phyloP scores from a whole-genome alignment of 2,888 invertebrate species.

The Mylabris sibirica region DNA sequence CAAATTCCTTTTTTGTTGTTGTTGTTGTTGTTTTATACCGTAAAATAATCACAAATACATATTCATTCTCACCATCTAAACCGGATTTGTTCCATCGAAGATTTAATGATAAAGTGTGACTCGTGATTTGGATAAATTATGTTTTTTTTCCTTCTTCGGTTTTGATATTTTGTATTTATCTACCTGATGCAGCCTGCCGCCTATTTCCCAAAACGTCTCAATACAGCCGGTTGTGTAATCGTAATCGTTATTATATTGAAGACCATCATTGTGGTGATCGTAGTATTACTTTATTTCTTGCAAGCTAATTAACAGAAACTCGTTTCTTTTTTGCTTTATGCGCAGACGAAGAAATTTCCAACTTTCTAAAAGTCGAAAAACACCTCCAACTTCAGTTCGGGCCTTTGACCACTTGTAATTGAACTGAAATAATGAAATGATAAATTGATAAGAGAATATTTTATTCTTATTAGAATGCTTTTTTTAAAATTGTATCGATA shows the following conservation, averaged over 20 bases:
- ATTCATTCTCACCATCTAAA: not conserved
- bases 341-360: not conserved
- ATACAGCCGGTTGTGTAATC: constrained; percentile 2
- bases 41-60: too few relatives aligned
- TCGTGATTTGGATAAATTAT: constrained; percentile 40
- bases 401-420: too few relatives aligned
- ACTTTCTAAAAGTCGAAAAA: not conserved
- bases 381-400: not conserved
- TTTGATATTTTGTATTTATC: not conserved
- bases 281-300: not conserved
- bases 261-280: not conserved
- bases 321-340: not conserved
- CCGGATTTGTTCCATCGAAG: constrained; percentile 14
- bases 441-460: too few relatives aligned
- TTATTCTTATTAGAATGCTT: too few relatives aligned
- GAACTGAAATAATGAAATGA: too few relatives aligned
- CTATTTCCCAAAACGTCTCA: constrained; percentile 28
- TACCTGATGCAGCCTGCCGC: not conserved
- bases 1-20: too few relatives aligned
- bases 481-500: too few relatives aligned
- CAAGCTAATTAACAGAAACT: not conserved
- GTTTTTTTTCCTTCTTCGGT: constrained; percentile 22
- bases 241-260: not conserved
- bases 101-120: constrained; percentile 37
- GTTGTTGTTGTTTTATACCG: too few relatives aligned